Base-by-base conservation (phyloP, 2,888 invertebrate genomes). In the Plebejus anna region DNA sequence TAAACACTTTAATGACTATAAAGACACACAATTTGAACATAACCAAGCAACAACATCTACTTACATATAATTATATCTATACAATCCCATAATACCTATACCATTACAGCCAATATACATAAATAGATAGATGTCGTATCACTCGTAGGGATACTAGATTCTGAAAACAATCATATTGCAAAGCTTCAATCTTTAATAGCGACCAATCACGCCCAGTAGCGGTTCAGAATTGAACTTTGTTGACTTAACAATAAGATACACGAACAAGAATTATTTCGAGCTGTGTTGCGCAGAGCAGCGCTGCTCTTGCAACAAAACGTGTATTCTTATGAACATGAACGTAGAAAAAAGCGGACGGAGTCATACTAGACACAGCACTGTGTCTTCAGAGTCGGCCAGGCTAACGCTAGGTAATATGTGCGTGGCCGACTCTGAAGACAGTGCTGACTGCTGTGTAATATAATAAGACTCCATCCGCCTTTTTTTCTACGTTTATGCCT, bases 41-140 rank as follows among this genome's bases (percentile, higher is more conserved):
- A 66, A 66, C 13, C 13, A 66, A 66, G 66, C 66, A 66, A 66
- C 66, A 36, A 36, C 66, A 66, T 66, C 32, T 61, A 61, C 28
- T 28, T 66, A 66, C 32, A 36, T 38, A 38, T 38, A 38, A 61
- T 32, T 66, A 4, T 32, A 32, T 66, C 9, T 66, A 36, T 66
- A 66, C 66, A 66, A 66, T 32, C 32, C 13, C 11, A 66, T 59
- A 55, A 7, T 16, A 59, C n/a, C 55, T 13, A 55, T 36, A 66
- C 13, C 16, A 66, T 32, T 16, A 66, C 11, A 66, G 32, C 32
- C 32, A 32, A 32, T 16, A 66, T 28, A 11, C 61, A 32, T 28
- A 36, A 32, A 28, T 66, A 66, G 4, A 66, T 32, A 66, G 66
- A 36, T 13, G 11, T 36, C 66, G 22, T 22, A 22, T 22, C 22